phyloP scores from a whole-genome alignment of 2,797 vertebrate species.

The Phalanger gymnotis region DNA sequence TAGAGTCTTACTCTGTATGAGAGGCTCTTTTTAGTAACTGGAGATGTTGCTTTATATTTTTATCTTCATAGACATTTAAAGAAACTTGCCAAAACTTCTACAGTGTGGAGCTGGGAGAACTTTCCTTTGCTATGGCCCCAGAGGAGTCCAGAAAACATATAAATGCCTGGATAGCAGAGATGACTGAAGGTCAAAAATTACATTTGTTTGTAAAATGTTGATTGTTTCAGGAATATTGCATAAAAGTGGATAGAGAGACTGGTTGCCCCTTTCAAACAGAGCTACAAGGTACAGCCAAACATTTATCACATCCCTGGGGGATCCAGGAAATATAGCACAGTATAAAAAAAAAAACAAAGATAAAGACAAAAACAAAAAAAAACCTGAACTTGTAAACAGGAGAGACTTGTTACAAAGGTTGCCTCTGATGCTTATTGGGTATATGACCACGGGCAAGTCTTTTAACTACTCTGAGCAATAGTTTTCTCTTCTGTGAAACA shows the following conservation, averaged over 20 bases:
- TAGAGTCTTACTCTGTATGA: not conserved
- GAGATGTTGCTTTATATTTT: not conserved
- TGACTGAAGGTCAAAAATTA: conserved; percentile 88
- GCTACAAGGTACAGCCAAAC: not conserved
- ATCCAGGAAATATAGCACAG: not conserved
- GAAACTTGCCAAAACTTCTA: conserved; percentile 86
- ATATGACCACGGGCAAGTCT: not conserved
- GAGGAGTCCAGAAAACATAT: conserved; percentile 88
- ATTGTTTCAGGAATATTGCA: not conserved
- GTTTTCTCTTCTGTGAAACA: not conserved
- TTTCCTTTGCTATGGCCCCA: conserved; percentile 84
- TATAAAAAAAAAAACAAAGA: not conserved
- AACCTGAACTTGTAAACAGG: not conserved
- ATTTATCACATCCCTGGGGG: not conserved
- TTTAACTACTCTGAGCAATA: not conserved
- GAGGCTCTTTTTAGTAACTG: not conserved
- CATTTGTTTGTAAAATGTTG: not conserved
- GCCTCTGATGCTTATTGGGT: not conserved
- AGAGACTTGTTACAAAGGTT: not conserved
- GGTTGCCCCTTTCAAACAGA: not conserved
- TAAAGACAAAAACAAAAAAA: not conserved
- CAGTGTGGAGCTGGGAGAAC: conserved; percentile 86
- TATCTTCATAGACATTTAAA: conserved; percentile 77
- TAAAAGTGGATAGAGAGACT: not conserved
- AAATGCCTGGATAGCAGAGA: conserved; percentile 91